Conservation (phyloP, 2,888 invertebrate genomes). For the Plebejus argus region DNA sequence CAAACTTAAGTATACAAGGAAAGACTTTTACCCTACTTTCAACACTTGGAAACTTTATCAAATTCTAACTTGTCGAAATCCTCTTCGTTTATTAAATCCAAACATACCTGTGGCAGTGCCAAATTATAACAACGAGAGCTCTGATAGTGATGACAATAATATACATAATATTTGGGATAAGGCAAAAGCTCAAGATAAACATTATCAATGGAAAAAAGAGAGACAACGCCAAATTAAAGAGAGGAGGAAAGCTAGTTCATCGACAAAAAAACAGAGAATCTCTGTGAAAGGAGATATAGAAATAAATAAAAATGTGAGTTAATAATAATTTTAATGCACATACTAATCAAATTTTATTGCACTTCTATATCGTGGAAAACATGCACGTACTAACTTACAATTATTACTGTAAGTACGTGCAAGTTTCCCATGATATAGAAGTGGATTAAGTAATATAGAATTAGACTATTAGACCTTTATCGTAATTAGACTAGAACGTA, state of each 20-base stretch:
- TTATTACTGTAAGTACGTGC: no score
- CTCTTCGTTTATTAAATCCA: conserved; percentile 73
- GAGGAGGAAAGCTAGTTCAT: conserved; percentile 57
- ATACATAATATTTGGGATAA: conserved; percentile 69
- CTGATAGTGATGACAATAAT: conserved; percentile 67
- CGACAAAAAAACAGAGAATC: conserved; percentile 56
- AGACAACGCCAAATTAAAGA: conserved; percentile 65
- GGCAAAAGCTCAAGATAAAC: conserved; percentile 74
- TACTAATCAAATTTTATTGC: neutral
- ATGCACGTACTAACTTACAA: no score
- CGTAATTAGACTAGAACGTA: neutral
- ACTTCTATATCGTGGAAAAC: neutral
- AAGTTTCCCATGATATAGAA: neutral
- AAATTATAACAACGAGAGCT: conserved; percentile 52
- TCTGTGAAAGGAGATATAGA: conserved; percentile 66
- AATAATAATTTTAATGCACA: conserved; percentile 30
- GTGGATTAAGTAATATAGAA: neutral
- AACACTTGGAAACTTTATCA: conserved; percentile 81
- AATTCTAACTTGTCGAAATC: conserved; percentile 80
- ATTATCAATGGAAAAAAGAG: conserved; percentile 66
- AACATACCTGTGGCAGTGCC: conserved; percentile 54
- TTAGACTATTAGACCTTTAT: no score
- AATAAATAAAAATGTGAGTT: conserved; percentile 80
- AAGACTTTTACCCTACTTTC: conserved; percentile 83
- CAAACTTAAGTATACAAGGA: conserved; percentile 82